phyloP scores from a whole-genome alignment of 1,140 invertebrate genomes.

The Bombyx mandarina region DNA sequence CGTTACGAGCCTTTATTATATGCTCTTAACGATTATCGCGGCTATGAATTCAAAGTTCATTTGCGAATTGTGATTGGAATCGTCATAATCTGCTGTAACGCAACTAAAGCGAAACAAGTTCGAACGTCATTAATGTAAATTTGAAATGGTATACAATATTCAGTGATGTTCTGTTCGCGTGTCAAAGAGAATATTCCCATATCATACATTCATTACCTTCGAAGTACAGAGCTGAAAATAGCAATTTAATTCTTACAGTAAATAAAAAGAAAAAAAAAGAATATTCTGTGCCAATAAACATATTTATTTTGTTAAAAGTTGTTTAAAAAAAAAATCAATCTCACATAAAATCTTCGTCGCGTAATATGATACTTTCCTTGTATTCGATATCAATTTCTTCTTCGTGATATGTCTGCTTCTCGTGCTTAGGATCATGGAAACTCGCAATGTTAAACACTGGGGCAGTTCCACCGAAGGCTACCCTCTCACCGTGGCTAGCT shows the following conservation, averaged over 20 bases:
- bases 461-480: conserved; percentile 50
- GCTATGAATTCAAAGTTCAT: conserved; percentile 27
- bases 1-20: conserved; percentile 22
- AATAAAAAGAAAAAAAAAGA: too few relatives aligned
- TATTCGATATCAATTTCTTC: conserved; percentile 21
- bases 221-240: too few relatives aligned
- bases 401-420: conserved; percentile 24
- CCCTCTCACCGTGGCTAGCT: conserved; percentile 42
- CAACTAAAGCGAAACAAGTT: conserved; percentile 21
- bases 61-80: conserved; percentile 26
- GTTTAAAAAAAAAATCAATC: neutral
- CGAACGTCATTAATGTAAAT: conserved; percentile 35
- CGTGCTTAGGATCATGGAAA: conserved; percentile 57
- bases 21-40: conserved; percentile 29
- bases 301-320: neutral
- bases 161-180: conserved; percentile 46
- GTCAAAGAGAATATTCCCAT: conserved; percentile 10
- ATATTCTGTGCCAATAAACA: too few relatives aligned
- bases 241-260: too few relatives aligned
- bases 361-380: neutral
- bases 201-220: neutral
- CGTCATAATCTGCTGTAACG: conserved; percentile 15
- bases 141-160: conserved; percentile 46
- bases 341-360: too few relatives aligned
- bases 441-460: conserved; percentile 43